Conservation (phyloP, 2,888 invertebrate species). For the Cataglyphis rosenhaueri region DNA sequence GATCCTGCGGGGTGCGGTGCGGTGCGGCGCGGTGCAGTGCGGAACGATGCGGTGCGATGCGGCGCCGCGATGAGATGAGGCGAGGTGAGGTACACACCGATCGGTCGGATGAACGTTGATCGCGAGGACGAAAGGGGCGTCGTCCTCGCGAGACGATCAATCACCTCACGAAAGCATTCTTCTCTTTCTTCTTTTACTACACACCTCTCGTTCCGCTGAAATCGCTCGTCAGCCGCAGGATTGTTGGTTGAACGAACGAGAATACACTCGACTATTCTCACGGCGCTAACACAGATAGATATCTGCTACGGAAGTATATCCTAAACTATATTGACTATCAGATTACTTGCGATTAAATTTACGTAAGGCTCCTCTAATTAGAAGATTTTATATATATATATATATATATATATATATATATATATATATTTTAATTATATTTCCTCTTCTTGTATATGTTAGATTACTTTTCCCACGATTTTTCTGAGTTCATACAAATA, state of each 20-base stretch:
- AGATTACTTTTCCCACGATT: background rate
- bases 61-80: slow-evolving; percentile 36
- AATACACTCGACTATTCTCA: slow-evolving; percentile 58
- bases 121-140: slow-evolving; percentile 63
- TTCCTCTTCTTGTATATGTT: background rate
- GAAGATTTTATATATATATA: background rate
- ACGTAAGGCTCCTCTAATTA: slow-evolving; percentile 30
- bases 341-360: slow-evolving; percentile 24
- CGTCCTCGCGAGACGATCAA: slow-evolving; percentile 73
- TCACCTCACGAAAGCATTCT: slow-evolving; percentile 66
- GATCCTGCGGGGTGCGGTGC: slow-evolving; percentile 45
- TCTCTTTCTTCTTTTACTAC: slow-evolving; percentile 37
- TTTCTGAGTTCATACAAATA: background rate
- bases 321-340: slow-evolving; percentile 25
- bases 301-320: slow-evolving; percentile 30
- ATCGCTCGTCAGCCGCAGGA: slow-evolving; percentile 58
- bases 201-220: slow-evolving; percentile 47
- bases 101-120: slow-evolving; percentile 54
- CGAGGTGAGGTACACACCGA: slow-evolving; percentile 52
- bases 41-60: background rate
- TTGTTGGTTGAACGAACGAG: slow-evolving; percentile 53
- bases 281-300: slow-evolving; percentile 13
- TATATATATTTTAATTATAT: background rate
- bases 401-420: background rate
- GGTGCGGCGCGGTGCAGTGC: background rate